phyloP scores from a whole-genome alignment of 2,797 vertebrate genomes.

The Phalloptychus januarius region DNA sequence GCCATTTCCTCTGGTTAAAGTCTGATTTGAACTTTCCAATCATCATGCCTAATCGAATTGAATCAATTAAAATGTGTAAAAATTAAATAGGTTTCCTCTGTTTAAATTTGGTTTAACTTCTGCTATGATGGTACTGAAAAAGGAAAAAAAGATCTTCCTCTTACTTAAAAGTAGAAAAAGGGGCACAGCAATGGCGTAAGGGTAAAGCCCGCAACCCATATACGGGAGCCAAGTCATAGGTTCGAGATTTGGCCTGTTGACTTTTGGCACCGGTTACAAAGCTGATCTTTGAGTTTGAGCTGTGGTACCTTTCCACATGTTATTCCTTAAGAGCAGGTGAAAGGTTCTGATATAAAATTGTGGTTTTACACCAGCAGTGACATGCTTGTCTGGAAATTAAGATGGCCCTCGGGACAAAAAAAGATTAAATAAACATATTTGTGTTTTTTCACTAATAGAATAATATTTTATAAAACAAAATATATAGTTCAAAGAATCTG shows the following conservation, averaged over 20 bases:
- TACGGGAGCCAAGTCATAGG: too few relatives aligned
- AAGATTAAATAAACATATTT: neutral
- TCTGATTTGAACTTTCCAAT: conserved; percentile 43
- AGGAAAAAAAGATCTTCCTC: conserved; percentile 22
- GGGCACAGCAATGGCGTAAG: too few relatives aligned
- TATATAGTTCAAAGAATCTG: neutral
- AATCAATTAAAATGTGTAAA: conserved; percentile 53
- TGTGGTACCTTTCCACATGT: neutral
- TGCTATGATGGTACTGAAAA: conserved; percentile 18
- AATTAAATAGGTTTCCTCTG: conserved; percentile 26
- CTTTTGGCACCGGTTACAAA: neutral
- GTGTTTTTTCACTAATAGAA: neutral
- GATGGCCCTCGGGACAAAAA: neutral
- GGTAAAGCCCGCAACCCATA: too few relatives aligned
- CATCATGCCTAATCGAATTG: conserved; percentile 30
- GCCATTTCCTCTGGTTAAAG: conserved; percentile 53
- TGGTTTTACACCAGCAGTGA: neutral
- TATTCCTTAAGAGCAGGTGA: neutral
- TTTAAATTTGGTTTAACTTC: conserved; percentile 41
- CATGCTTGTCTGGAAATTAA: neutral
- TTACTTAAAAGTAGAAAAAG: conserved; percentile 54
- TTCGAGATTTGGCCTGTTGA: too few relatives aligned
- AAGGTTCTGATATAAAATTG: neutral
- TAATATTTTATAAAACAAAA: neutral
- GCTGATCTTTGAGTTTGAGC: neutral